Evolutionary conservation across 2,113 vertebrate species (phyloP).

Genomic region (Petroica traversi): DNA sequence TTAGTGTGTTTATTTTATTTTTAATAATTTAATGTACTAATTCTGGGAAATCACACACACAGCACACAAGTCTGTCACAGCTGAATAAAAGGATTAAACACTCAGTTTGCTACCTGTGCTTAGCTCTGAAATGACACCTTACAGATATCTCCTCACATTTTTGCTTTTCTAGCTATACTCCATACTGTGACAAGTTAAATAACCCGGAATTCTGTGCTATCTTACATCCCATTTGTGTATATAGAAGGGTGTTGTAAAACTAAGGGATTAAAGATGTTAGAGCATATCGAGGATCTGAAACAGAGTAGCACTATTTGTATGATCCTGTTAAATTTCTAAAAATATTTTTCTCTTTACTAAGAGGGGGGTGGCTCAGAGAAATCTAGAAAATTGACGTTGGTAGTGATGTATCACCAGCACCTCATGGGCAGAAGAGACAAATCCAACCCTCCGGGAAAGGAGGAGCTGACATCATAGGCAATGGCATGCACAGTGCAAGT

Average conservation of each 20-base stretch:
- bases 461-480: background rate
- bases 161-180: background rate
- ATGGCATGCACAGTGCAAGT: background rate
- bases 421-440: background rate
- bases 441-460: fast-evolving
- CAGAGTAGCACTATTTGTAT: background rate
- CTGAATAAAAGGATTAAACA: background rate
- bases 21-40: background rate
- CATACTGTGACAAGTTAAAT: background rate
- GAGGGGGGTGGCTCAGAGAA: background rate
- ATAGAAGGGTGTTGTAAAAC: background rate
- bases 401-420: background rate
- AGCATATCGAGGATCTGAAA: background rate
- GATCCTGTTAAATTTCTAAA: background rate
- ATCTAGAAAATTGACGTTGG: background rate
- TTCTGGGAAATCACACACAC: background rate
- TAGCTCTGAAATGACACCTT: background rate
- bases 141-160: background rate
- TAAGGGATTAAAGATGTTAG: background rate
- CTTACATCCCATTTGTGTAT: background rate
- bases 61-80: background rate
- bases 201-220: background rate
- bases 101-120: background rate
- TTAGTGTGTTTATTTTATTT: background rate
- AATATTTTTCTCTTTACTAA: background rate